Evolutionary conservation across 1,140 invertebrate species (phyloP).

Genomic region (Drosophila pruinosa): DNA sequence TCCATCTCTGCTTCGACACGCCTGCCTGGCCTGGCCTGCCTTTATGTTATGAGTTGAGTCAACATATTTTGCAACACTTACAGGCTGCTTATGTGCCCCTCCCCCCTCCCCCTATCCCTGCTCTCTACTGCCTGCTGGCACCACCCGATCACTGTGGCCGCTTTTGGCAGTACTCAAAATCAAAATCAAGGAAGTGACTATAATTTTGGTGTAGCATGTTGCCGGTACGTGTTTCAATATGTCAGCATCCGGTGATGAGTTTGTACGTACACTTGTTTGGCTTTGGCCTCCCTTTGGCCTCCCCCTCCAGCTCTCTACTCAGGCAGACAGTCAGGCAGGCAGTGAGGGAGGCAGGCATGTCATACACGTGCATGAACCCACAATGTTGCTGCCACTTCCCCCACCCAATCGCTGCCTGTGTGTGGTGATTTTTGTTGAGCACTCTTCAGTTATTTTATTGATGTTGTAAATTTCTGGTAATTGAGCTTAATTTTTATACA

Average conservation of each 20-base stretch:
- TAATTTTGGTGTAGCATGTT: constrained; percentile 83
- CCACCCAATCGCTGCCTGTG: constrained; percentile 6
- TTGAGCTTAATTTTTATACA: constrained; percentile 81
- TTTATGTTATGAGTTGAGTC: constrained; percentile 81
- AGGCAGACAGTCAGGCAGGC: not conserved
- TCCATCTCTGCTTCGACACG: not conserved
- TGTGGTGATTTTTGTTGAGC: constrained; percentile 73
- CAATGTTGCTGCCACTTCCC: not conserved
- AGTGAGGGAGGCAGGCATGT: not conserved
- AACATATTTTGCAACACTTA: constrained; percentile 82
- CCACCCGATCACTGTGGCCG: constrained; percentile 5
- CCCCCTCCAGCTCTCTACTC: not conserved
- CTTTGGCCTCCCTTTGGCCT: constrained; percentile 1
- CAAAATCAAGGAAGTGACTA: constrained; percentile 83
- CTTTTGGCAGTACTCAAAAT: constrained; percentile 70
- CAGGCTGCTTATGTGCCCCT: constrained; percentile 55
- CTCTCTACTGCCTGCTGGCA: too few relatives aligned
- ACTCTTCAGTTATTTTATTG: constrained; percentile 80
- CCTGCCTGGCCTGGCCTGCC: not conserved
- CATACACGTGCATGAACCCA: constrained; percentile 26
- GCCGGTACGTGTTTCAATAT: constrained; percentile 82
- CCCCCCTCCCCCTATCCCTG: not conserved
- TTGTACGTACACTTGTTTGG: constrained; percentile 61
- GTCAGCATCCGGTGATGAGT: constrained; percentile 81
- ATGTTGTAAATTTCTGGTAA: constrained; percentile 81